Conservation (phyloP, 2,797 vertebrate genomes). For the Molossus alvarezi region DNA sequence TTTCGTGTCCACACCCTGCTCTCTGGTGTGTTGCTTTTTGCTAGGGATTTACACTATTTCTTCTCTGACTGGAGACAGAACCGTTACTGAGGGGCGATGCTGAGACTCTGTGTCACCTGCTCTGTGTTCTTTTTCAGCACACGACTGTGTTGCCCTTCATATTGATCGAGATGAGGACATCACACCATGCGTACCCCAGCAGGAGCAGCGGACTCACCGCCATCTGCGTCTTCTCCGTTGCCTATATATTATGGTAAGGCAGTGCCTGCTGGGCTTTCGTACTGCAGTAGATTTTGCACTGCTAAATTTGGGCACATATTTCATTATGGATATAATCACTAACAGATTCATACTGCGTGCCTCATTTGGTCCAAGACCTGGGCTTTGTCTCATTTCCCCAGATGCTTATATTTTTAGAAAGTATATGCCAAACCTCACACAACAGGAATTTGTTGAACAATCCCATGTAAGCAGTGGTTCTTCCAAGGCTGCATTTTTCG, state of each 20-base stretch:
- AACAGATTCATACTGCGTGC: conserved; percentile 88
- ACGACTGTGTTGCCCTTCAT: conserved; percentile 99
- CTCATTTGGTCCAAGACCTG: conserved; percentile 90
- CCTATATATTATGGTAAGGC: conserved; percentile 97
- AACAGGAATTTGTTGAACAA: conserved; percentile 91
- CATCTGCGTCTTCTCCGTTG: conserved; percentile 94
- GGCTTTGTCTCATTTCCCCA: conserved; percentile 91
- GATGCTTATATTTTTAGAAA: conserved; percentile 92
- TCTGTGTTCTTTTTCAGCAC: conserved; percentile 92
- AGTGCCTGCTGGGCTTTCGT: conserved; percentile 84
- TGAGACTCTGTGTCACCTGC: conserved; percentile 83
- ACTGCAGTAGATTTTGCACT: conserved; percentile 86
- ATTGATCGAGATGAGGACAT: conserved; percentile 99
- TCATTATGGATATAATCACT: conserved; percentile 90
- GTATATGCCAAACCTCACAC: conserved; percentile 91
- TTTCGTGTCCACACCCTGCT: not conserved
- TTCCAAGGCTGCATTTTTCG: conserved; percentile 91
- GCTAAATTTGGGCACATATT: conserved; percentile 90
- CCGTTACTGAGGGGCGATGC: conserved; percentile 38
- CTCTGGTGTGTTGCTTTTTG: not conserved
- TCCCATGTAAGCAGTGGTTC: conserved; percentile 90
- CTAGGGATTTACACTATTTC: not conserved
- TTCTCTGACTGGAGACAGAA: conserved; percentile 57
- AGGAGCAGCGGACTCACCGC: conserved; percentile 94
- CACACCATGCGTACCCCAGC: conserved; percentile 97